Evolutionary conservation across 2,797 vertebrate species (phyloP), one percentile per base, ranked within the genome.

Genomic region (Trachurus trachurus): DNA sequence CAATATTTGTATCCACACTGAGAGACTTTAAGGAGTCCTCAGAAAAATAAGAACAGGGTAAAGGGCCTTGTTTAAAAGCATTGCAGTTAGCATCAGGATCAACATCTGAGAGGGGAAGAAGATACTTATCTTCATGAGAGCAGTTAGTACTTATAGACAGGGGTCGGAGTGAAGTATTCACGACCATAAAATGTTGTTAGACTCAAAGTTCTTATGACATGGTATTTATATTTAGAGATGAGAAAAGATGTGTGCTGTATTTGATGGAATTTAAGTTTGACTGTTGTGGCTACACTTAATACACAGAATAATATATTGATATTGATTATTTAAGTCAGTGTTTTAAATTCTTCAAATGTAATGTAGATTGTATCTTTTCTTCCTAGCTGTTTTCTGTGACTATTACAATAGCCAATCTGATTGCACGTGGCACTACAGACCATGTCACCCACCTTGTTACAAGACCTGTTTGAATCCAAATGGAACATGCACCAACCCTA

Each of bases 341-440:
- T 50, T 17, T 40, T 62, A 34, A 34, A 34, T n/a, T 42, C 15
- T 21, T 58, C 6, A 34, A 78, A 65, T 26, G 26, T 5, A 7
- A 42, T 2, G 47, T 7, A 7, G 1, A 9, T 31, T 74, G 2
- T 39, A 1, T 76, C 0, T 74, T 71, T 80, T 70, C 13, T 65
- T 78, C 58, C 34, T 54, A 96, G 96, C 96, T 84, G 85, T 95
- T 66, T 96, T 87, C 80, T 96, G 96, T 89, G 95, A 95, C 52
- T 96, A 92, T 86, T 96, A 95, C 81, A 96, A 96, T 39, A 3
- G 6, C 2, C 88, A 71, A 3, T 15, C 56, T 4, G 84, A 94
- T 0, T 96, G 96, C 52, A 66, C 5, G 1, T 96, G 95, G 96
- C 96, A 96, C 70, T 96, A 96, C 84, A 66, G 56, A 8, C 90